A percentile compares a stretch with the other conserved stretches of the same genome.
These are phyloP conservation scores for Limnodromus scolopaceus DNA, from an alignment of 2,797 vertebrate species.

Conservation along the genomic window DNA sequence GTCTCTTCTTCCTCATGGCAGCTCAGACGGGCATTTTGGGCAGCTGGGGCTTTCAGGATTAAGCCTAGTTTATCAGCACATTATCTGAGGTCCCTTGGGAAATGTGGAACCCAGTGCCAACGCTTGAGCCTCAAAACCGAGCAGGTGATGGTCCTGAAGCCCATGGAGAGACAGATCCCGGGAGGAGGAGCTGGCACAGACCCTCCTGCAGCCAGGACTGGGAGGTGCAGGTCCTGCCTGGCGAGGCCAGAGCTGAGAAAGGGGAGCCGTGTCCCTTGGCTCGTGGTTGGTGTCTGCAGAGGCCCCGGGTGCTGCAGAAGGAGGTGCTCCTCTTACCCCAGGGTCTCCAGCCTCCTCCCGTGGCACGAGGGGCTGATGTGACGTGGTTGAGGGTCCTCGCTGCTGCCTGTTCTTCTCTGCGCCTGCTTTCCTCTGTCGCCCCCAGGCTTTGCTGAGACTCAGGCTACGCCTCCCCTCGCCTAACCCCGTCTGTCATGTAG, in stretches of 20 bases:
- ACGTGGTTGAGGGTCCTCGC: neutral
- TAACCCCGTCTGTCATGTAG: fast-evolving
- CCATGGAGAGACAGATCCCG: neutral
- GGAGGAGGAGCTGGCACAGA: neutral
- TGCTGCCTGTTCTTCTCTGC: neutral
- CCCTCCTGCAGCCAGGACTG: neutral
- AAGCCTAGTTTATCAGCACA: neutral
- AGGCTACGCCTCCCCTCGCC: neutral
- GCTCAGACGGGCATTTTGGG: neutral
- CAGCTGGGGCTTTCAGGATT: neutral
- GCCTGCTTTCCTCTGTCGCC: neutral
- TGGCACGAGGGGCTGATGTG: neutral
- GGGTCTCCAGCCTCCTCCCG: neutral
- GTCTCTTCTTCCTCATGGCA: neutral
- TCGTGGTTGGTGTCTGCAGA: neutral
- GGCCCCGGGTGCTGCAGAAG: neutral
- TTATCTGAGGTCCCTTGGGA: neutral
- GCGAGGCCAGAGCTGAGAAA: neutral
- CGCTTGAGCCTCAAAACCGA: neutral
- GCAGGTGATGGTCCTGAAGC: neutral
- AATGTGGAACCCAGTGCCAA: neutral
- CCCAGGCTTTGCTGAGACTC: neutral
- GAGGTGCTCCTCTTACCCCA: neutral
- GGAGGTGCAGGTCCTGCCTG: fast-evolving
- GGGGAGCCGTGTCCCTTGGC: neutral